Percentiles rank a stretch among this genome's conserved stretches.
Conservation (phyloP, 2,888 invertebrate genomes). For the Pocota personata region DNA sequence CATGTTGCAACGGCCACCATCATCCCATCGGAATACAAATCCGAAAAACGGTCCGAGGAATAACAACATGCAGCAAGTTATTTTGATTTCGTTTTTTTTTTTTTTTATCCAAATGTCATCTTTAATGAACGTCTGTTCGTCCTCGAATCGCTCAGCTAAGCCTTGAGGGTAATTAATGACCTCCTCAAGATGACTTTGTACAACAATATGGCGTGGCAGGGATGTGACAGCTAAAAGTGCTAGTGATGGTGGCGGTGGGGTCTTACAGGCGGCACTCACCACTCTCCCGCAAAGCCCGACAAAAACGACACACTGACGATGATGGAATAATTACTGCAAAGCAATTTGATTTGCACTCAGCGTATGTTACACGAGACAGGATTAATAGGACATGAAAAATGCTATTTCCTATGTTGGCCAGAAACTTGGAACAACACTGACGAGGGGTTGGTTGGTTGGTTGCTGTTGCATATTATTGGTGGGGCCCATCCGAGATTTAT, state of each 20-base stretch:
- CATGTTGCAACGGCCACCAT: slow-evolving; percentile 13
- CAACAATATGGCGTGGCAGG: slow-evolving; percentile 73
- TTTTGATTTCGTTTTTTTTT: slow-evolving; percentile 21
- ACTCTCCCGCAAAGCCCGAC: slow-evolving; percentile 5
- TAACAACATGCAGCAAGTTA: slow-evolving; percentile 15
- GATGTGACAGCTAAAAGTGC: slow-evolving; percentile 67
- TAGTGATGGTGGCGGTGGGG: slow-evolving; percentile 8
- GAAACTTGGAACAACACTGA: neutral
- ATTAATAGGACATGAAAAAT: slow-evolving; percentile 73
- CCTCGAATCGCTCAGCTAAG: slow-evolving; percentile 67
- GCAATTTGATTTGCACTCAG: slow-evolving; percentile 73
- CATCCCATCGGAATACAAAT: neutral
- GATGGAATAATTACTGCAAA: slow-evolving; percentile 73
- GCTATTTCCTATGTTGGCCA: slow-evolving; percentile 52
- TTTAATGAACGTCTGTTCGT: slow-evolving; percentile 71
- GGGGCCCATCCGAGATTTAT: slow-evolving; percentile 44
- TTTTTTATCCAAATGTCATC: slow-evolving; percentile 58
- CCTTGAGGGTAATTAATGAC: slow-evolving; percentile 72
- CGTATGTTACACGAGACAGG: slow-evolving; percentile 69
- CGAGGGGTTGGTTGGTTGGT: neutral
- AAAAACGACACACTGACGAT: slow-evolving; percentile 60
- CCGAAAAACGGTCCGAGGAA: slow-evolving; percentile 11
- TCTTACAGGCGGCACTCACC: slow-evolving; percentile 29
- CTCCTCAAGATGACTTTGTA: slow-evolving; percentile 72
- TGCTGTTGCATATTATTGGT: slow-evolving; percentile 13